Conservation (phyloP, 2,797 vertebrate species). For the Sebastes dallii region DNA sequence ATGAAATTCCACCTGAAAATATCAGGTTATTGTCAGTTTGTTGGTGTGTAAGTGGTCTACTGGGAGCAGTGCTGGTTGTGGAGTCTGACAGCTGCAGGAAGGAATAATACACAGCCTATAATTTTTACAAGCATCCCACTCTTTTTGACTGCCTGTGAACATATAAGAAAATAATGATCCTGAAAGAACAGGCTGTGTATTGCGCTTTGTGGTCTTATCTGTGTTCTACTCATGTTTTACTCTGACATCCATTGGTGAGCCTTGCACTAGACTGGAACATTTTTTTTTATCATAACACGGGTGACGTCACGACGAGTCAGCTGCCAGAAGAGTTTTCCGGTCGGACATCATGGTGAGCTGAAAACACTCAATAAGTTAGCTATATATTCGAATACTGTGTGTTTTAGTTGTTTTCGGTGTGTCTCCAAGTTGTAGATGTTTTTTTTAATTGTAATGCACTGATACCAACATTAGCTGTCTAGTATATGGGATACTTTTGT, state of each 20-base stretch:
- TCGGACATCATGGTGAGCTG: conserved; percentile 45
- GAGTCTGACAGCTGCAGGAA: too few species aligned
- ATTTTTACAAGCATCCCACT: neutral
- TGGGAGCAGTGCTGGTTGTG: too few species aligned
- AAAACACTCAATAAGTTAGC: neutral
- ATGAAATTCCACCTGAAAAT: too few species aligned
- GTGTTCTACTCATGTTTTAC: neutral
- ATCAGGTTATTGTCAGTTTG: too few species aligned
- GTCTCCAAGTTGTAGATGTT: too few species aligned
- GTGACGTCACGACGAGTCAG: conserved; percentile 17
- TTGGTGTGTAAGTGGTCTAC: too few species aligned
- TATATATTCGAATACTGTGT: fast-evolving
- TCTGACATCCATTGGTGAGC: neutral
- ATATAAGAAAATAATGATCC: neutral
- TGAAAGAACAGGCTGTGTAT: neutral
- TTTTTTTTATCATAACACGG: neutral
- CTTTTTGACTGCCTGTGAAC: too few species aligned
- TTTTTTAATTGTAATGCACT: neutral
- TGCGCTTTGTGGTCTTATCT: neutral
- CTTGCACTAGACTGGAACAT: neutral
- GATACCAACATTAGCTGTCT: neutral
- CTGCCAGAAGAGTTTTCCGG: neutral
- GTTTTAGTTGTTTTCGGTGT: neutral
- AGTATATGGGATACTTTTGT: neutral
- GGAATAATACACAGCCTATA: neutral